Evolutionary conservation across 2,888 invertebrate genomes (phyloP).

Genomic region (Hirudinaria manillensis): DNA sequence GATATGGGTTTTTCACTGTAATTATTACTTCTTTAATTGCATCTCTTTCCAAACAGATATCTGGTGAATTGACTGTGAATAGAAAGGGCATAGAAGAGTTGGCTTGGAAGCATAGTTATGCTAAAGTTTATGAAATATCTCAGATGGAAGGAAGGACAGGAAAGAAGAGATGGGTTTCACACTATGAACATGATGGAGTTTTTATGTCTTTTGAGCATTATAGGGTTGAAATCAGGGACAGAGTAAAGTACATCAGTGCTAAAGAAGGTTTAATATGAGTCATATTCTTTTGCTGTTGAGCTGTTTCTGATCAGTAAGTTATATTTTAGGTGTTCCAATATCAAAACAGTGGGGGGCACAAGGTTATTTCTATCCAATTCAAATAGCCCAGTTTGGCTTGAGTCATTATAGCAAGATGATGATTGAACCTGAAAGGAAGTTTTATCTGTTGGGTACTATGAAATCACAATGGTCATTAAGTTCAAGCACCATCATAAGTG

Average conservation of each 20-base stretch:
- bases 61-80: constrained; percentile 71
- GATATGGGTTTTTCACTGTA: too few relatives aligned
- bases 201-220: constrained; percentile 97
- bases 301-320: neutral
- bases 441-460: neutral
- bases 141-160: neutral
- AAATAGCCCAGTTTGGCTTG: constrained; percentile 94
- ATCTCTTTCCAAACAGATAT: constrained; percentile 60
- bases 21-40: too few relatives aligned
- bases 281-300: neutral
- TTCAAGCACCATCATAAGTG: neutral
- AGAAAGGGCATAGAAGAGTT: constrained; percentile 63
- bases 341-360: constrained; percentile 74
- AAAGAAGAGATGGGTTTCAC: too few relatives aligned
- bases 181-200: neutral
- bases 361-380: constrained; percentile 95
- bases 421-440: constrained; percentile 59
- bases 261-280: constrained; percentile 63
- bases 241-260: constrained; percentile 92
- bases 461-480: neutral
- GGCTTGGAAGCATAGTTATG: constrained; percentile 90
- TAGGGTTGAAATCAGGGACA: constrained; percentile 88
- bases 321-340: constrained; percentile 51
- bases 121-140: constrained; percentile 66
- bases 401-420: constrained; percentile 94